A percentile compares a stretch with the other conserved stretches of the same genome.
phyloP scores from a whole-genome alignment of 2,888 invertebrate genomes.

The Thereva unica region DNA sequence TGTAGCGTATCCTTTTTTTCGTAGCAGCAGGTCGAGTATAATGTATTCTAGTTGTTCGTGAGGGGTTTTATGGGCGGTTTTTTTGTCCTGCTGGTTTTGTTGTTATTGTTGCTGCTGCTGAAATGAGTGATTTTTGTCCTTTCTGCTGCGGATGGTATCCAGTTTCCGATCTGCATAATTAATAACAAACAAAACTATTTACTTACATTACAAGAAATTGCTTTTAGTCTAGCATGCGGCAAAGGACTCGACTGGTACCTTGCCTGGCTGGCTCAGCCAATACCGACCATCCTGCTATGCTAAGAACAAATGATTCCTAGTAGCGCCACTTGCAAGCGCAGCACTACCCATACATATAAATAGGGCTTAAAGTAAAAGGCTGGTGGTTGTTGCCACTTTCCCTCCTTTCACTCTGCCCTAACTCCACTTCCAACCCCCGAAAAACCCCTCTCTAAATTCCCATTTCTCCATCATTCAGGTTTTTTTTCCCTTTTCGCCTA shows the following conservation, averaged over 20 bases:
- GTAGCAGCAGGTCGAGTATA: too few relatives aligned
- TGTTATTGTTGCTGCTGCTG: neutral
- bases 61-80: too few relatives aligned
- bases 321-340: constrained; percentile 4
- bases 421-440: neutral
- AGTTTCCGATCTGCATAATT: constrained; percentile 23
- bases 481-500: too few relatives aligned
- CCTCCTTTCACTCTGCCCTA: neutral
- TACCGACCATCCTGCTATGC: neutral
- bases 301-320: constrained; percentile 13
- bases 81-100: too few relatives aligned
- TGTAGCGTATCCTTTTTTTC: too few relatives aligned
- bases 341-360: neutral
- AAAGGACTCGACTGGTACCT: neutral
- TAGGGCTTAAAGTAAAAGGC: constrained; percentile 16
- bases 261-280: constrained; percentile 2
- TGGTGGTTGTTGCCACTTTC: constrained; percentile 1
- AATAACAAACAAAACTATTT: constrained; percentile 30
- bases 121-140: neutral
- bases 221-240: neutral
- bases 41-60: too few relatives aligned
- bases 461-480: neutral
- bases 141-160: neutral
- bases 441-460: neutral
- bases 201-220: constrained; percentile 21